A percentile compares a stretch with the other conserved stretches of the same genome.
Conservation (phyloP, 2,797 vertebrate genomes). For the Pelodytes ibericus region DNA sequence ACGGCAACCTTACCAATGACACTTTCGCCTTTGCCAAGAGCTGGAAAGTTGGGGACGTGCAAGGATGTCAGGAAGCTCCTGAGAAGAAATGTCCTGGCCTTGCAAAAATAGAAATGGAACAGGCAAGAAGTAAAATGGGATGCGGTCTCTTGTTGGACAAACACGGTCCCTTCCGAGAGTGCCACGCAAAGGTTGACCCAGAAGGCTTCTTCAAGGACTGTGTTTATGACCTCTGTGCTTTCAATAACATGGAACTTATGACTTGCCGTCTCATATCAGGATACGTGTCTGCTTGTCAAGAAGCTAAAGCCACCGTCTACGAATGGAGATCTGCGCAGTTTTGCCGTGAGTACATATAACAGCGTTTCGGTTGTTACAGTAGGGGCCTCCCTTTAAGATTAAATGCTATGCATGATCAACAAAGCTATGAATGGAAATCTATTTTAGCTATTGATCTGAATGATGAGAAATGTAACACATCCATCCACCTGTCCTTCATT, state of each 20-base stretch:
- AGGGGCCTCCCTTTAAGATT: too few relatives aligned
- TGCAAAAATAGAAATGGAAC: slow-evolving; percentile 58
- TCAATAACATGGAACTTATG: slow-evolving; percentile 61
- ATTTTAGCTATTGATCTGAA: too few relatives aligned
- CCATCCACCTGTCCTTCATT: too few relatives aligned
- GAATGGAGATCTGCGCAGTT: slow-evolving; percentile 66
- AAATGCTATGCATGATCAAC: too few relatives aligned
- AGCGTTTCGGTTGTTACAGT: too few relatives aligned
- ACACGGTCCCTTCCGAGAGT: slow-evolving; percentile 68
- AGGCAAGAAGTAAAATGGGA: slow-evolving; percentile 57
- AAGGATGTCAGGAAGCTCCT: slow-evolving; percentile 65
- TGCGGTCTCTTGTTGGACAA: slow-evolving; percentile 68
- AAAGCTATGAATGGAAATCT: too few relatives aligned
- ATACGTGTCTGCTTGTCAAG: slow-evolving; percentile 70
- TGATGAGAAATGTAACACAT: too few relatives aligned
- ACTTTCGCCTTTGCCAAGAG: slow-evolving; percentile 65
- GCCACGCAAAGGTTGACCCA: slow-evolving; percentile 63
- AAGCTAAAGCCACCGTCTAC: slow-evolving; percentile 58
- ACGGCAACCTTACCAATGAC: slow-evolving; percentile 50
- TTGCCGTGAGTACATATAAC: slow-evolving; percentile 66
- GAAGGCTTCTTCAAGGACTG: slow-evolving; percentile 67
- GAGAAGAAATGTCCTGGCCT: slow-evolving; percentile 61
- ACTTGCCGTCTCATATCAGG: slow-evolving; percentile 66
- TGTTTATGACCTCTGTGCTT: slow-evolving; percentile 65
- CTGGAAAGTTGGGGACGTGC: slow-evolving; percentile 62